Conservation (phyloP, 2,113 vertebrate species). For the Tringa solitaria region DNA sequence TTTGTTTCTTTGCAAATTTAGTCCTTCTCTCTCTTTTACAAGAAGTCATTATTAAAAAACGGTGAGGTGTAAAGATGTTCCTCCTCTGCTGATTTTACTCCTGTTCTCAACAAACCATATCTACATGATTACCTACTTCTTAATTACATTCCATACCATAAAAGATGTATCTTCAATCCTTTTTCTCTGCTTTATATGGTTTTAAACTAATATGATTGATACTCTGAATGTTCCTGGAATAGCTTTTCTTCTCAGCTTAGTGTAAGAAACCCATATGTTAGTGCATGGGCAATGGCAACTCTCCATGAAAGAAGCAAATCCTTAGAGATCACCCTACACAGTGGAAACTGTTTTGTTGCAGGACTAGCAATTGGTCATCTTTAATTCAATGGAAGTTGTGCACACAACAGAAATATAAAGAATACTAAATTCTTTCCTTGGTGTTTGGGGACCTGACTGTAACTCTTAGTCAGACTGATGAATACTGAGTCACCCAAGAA, state of each 20-base stretch:
- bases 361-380: neutral
- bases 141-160: neutral
- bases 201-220: neutral
- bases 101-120: neutral
- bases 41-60: constrained; percentile 21
- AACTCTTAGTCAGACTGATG: neutral
- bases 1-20: constrained; percentile 48
- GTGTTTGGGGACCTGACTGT: neutral
- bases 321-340: neutral
- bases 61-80: constrained; percentile 32
- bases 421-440: neutral
- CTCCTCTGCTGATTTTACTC: neutral
- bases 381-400: neutral
- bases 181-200: neutral
- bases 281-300: neutral
- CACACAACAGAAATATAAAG: neutral
- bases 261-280: neutral
- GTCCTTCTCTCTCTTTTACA: constrained; percentile 54
- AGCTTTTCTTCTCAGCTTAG: neutral
- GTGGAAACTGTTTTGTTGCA: neutral
- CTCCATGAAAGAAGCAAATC: neutral
- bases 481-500: neutral
- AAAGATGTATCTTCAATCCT: neutral
- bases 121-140: neutral
- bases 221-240: neutral